Evolutionary conservation across 2,113 vertebrate genomes (phyloP).

Genomic region (Anolis carolinensis): DNA sequence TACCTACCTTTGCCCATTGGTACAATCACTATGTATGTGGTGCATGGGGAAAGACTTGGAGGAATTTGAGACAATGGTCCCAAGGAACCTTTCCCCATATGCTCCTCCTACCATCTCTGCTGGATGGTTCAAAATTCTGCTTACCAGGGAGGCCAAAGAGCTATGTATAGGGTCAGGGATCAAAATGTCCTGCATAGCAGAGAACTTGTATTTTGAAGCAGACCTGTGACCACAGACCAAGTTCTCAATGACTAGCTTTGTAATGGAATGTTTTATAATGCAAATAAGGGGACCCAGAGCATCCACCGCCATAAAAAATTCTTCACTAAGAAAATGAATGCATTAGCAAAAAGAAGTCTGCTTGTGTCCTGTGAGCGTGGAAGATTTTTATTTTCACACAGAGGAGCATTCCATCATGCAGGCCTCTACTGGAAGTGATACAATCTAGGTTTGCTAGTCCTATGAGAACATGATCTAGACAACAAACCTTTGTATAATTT

Average conservation of each 20-base stretch:
- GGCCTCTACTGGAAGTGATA: background rate
- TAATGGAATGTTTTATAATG: background rate
- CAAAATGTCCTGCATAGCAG: background rate
- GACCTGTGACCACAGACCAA: background rate
- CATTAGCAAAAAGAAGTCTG: background rate
- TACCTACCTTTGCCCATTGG: background rate
- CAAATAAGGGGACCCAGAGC: background rate
- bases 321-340: background rate
- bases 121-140: background rate
- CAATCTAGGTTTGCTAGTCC: background rate
- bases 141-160: background rate
- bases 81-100: too few species aligned
- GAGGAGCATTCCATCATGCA: background rate
- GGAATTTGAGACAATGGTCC: too few species aligned
- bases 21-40: background rate
- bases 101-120: too few species aligned
- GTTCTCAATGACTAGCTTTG: background rate
- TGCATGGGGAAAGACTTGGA: background rate
- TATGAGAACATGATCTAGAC: background rate
- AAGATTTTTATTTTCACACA: background rate
- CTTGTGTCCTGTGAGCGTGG: background rate
- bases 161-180: background rate
- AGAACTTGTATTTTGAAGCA: background rate
- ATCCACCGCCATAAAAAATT: background rate
- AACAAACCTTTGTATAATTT: background rate